phyloP scores from a whole-genome alignment of 2,888 invertebrate species.

The Pandemis heparana region DNA sequence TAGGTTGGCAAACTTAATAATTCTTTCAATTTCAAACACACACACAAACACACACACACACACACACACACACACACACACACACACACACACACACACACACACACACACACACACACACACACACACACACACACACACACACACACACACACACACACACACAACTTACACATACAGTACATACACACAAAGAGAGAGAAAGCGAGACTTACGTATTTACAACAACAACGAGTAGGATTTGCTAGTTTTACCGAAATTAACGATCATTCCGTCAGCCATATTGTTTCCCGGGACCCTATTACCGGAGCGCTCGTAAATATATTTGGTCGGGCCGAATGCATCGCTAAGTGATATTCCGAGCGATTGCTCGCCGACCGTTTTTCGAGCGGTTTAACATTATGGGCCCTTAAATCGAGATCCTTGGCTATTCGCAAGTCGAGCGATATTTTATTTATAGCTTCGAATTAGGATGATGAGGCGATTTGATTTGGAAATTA shows the following conservation, averaged over 20 bases:
- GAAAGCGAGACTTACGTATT: no score
- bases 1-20: no score
- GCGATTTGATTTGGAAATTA: background rate
- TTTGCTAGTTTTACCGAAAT: background rate
- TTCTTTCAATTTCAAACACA: no score
- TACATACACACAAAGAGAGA: no score
- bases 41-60: no score
- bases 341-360: conserved; percentile 54
- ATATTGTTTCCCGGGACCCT: background rate
- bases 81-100: no score
- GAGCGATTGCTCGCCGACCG: conserved; percentile 49
- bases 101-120: no score
- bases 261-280: background rate
- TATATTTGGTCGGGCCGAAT: conserved; percentile 41
- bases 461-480: conserved; percentile 13
- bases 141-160: no score
- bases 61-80: no score
- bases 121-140: no score
- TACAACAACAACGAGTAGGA: no score
- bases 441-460: conserved; percentile 38
- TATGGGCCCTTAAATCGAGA: conserved; percentile 55
- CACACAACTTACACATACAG: no score
- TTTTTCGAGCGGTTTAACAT: conserved; percentile 56
- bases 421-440: conserved; percentile 14
- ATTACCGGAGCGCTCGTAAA: conserved; percentile 35